phyloP scores from a whole-genome alignment of 2,797 vertebrate species.

The Sebastes trivittatus region DNA sequence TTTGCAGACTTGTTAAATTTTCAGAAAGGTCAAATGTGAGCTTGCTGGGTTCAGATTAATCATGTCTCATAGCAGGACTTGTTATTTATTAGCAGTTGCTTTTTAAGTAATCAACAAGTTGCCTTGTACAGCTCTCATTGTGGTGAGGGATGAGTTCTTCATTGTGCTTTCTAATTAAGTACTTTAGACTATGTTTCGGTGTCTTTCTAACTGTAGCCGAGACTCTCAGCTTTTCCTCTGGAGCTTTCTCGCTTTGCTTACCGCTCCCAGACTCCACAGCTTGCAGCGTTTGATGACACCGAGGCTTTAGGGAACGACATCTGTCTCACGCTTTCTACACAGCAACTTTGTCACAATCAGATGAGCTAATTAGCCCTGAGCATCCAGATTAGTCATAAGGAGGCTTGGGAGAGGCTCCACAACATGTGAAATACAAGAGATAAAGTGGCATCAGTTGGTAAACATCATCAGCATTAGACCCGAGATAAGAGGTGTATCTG shows the following conservation, averaged over 20 bases:
- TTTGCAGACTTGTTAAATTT: neutral
- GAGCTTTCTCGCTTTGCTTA: constrained; percentile 22
- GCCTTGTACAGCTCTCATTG: neutral
- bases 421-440: constrained; percentile 19
- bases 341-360: constrained; percentile 77
- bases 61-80: neutral
- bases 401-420: constrained; percentile 26
- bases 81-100: neutral
- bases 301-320: constrained; percentile 59
- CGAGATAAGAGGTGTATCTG: neutral
- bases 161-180: constrained; percentile 30
- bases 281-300: constrained; percentile 46
- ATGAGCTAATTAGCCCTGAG: constrained; percentile 78
- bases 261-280: constrained; percentile 38
- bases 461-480: neutral
- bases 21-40: neutral
- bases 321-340: constrained; percentile 51
- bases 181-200: neutral
- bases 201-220: constrained; percentile 2
- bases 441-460: constrained; percentile 21
- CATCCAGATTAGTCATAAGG: constrained; percentile 59
- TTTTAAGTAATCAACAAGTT: neutral
- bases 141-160: neutral
- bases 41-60: neutral
- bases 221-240: constrained; percentile 24